Evolutionary conservation across 2,113 vertebrate species (phyloP).

Genomic region (Bostrychus sinensis): DNA sequence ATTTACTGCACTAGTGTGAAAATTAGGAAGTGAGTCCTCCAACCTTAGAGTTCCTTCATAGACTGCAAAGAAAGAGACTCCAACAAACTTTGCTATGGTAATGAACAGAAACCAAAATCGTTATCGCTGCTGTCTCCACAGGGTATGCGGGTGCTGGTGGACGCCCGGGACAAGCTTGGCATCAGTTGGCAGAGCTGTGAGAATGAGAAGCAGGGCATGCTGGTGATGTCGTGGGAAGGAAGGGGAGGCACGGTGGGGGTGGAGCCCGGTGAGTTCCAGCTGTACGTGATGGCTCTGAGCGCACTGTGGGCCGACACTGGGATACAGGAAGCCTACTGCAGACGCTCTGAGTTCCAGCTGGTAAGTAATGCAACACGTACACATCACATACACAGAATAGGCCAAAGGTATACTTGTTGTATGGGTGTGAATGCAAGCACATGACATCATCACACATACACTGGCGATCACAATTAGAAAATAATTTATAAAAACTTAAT

Average conservation of each 20-base stretch:
- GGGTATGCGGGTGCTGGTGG: constrained; percentile 94
- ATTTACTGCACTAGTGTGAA: too few species aligned
- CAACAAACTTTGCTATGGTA: neutral
- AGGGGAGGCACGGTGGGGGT: constrained; percentile 85
- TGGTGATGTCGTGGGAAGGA: constrained; percentile 96
- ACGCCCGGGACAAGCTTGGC: constrained; percentile 94
- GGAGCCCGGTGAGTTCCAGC: constrained; percentile 93
- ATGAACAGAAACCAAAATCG: constrained; percentile 1
- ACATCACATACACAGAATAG: too few species aligned
- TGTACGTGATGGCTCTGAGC: constrained; percentile 88
- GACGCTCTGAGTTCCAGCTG: constrained; percentile 95
- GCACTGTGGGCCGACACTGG: constrained; percentile 90
- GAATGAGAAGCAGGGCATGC: constrained; percentile 96
- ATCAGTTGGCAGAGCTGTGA: constrained; percentile 93
- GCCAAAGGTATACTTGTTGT: neutral
- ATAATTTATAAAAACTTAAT: too few species aligned
- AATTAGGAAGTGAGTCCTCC: too few species aligned
- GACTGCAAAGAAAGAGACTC: too few species aligned
- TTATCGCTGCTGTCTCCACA: constrained; percentile 51
- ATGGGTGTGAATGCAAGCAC: too few species aligned
- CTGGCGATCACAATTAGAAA: too few species aligned
- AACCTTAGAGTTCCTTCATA: too few species aligned
- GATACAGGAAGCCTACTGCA: constrained; percentile 89
- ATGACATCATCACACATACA: too few species aligned
- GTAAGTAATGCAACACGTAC: constrained; percentile 78